These are phyloP conservation scores for Aphis craccivora DNA, from an alignment of 1,140 invertebrate species.

Conservation along the genomic window DNA sequence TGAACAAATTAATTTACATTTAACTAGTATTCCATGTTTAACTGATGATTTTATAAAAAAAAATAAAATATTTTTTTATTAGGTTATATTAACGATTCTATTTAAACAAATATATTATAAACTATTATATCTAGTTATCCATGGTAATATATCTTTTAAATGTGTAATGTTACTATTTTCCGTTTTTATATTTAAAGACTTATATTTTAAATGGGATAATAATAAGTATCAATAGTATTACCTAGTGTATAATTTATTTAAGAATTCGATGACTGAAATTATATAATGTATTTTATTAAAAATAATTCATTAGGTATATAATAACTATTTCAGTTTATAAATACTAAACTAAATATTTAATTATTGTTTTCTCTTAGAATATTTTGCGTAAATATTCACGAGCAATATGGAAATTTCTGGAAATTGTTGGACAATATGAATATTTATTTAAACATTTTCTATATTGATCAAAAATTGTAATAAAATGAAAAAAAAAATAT, in stretches of 20 bases:
- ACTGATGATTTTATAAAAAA: neutral
- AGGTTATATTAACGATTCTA: neutral
- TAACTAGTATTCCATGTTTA: neutral
- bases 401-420: too few species aligned
- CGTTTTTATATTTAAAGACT: neutral
- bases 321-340: neutral
- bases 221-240: neutral
- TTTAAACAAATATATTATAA: neutral
- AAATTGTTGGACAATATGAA: too few species aligned
- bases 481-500: too few species aligned
- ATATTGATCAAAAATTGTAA: too few species aligned
- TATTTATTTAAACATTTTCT: too few species aligned
- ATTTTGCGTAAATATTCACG: too few species aligned
- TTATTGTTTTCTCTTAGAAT: neutral
- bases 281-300: neutral
- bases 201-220: too few species aligned
- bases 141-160: neutral
- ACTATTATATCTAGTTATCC: neutral
- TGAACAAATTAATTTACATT: neutral
- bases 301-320: neutral
- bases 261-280: neutral
- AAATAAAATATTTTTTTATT: neutral
- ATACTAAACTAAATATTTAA: neutral
- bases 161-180: neutral
- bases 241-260: neutral